Evolutionary conservation across 2,888 invertebrate species (phyloP), one percentile per base, ranked within the genome.

Genomic region (Troglohyphantes excavatus): DNA sequence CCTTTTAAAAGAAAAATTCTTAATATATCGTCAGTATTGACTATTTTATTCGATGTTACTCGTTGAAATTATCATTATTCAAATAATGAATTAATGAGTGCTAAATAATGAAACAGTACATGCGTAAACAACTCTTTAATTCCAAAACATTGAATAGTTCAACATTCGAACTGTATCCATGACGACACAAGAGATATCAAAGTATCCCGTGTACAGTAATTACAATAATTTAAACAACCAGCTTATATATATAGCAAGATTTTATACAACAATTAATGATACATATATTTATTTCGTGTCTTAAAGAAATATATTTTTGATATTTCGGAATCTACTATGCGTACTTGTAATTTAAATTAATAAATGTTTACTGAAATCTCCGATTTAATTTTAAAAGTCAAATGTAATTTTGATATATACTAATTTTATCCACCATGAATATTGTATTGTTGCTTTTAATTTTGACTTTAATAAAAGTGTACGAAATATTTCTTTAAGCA

Each of bases 91-190:
- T 59, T 59, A 59, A 59, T 5, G 17, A 17, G 5, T 5, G 17
- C 19, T 13, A 59, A 43, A 43, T n/a, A n/a, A 33, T 19, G 13
- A 21, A 70, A 72, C 53, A 5, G 0, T 6, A 39, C 11, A 72
- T 43, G 26, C 59, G 61, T 21, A 83, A 83, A 83, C 73, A 83
- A 83, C 83, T 61, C 63, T 83, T 83, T 73, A 83, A 73, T 83
- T 63, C 43, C 61, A 83, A 72, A 78, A 78, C 78, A 78, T 65
- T 75, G 19, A 72, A 72, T 72, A 72, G 63, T 78, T 78, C 43
- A 78, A 63, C 63, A 78, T n/a, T 65, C 39, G 78, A 21, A 29
- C 39, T 65, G 26, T 63, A 43, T 63, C 23, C 63, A 43, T 33
- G 65, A 78, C 21, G 39, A 59, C n/a, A 26, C 39, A 13, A 2